A percentile compares a stretch with the other conserved stretches of the same genome.
Evolutionary conservation across 2,888 invertebrate genomes (phyloP).

Genomic region (Serripes groenlandicus): DNA sequence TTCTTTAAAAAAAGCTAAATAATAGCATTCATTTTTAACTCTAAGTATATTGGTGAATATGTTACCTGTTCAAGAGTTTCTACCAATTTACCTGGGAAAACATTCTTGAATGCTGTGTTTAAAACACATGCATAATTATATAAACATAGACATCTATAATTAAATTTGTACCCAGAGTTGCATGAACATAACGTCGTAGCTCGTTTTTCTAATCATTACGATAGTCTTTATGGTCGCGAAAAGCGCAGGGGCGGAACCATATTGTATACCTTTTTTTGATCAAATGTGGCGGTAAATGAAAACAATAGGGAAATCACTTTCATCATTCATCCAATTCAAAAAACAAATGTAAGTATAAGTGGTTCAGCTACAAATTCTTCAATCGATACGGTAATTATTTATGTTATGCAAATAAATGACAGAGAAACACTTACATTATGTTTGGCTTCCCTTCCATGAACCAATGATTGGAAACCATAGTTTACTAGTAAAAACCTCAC

Average conservation of each 20-base stretch:
- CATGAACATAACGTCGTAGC: too few relatives aligned
- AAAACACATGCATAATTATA: too few relatives aligned
- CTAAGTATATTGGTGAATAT: too few relatives aligned
- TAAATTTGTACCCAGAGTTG: too few relatives aligned
- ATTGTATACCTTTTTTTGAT: conserved; percentile 9
- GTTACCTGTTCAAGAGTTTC: too few relatives aligned
- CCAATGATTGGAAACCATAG: background rate
- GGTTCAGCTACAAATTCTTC: background rate
- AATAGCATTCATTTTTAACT: too few relatives aligned
- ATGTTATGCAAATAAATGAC: too few relatives aligned
- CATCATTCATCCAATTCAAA: background rate
- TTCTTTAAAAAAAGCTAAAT: too few relatives aligned
- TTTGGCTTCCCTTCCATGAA: background rate
- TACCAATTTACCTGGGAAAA: too few relatives aligned
- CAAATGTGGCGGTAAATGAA: background rate
- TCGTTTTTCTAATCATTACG: too few relatives aligned
- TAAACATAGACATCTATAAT: too few relatives aligned
- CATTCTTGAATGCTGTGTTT: too few relatives aligned
- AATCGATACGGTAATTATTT: background rate
- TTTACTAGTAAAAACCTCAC: background rate
- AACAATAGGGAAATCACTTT: background rate
- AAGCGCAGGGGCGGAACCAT: background rate
- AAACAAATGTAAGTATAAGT: background rate
- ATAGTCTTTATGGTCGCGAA: background rate
- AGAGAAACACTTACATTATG: background rate